phyloP scores from a whole-genome alignment of 2,888 invertebrate genomes.

The Xestia c-nigrum region DNA sequence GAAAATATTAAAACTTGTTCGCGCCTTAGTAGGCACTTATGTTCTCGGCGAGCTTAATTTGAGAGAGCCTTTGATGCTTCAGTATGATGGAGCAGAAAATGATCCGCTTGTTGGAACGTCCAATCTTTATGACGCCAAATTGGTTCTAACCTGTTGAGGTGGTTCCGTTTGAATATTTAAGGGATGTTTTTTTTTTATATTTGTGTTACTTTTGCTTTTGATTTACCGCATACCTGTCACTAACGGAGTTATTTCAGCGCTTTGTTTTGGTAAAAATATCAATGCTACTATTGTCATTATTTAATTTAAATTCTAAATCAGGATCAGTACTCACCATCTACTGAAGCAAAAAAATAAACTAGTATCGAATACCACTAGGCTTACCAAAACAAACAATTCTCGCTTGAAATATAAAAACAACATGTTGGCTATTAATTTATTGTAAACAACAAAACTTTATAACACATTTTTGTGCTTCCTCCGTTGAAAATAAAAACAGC shows the following conservation, averaged over 20 bases:
- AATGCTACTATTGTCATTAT: background rate
- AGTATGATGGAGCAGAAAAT: conserved; percentile 79
- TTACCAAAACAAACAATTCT: background rate
- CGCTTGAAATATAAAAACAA: background rate
- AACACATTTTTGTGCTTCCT: conserved; percentile 14
- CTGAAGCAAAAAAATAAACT: too few species aligned
- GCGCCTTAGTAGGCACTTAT: conserved; percentile 73
- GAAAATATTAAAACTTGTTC: conserved; percentile 68
- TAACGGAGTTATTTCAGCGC: background rate
- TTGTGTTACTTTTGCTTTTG: background rate
- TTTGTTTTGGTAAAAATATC: background rate
- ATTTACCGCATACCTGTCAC: background rate
- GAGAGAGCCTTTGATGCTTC: conserved; percentile 77
- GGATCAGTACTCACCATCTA: background rate
- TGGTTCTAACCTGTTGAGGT: conserved; percentile 74
- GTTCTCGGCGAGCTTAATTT: conserved; percentile 73
- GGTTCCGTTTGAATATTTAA: conserved; percentile 53
- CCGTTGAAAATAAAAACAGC: conserved; percentile 28
- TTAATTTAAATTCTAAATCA: background rate
- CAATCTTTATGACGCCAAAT: conserved; percentile 75
- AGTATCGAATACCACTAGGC: background rate
- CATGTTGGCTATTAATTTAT: background rate
- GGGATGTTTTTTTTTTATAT: conserved; percentile 6
- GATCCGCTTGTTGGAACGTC: conserved; percentile 72
- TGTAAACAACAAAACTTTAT: conserved; percentile 2